Evolutionary conservation across 2,888 invertebrate genomes (phyloP), one percentile per base, ranked within the genome.

Genomic region (Sphaeridia pumilis): DNA sequence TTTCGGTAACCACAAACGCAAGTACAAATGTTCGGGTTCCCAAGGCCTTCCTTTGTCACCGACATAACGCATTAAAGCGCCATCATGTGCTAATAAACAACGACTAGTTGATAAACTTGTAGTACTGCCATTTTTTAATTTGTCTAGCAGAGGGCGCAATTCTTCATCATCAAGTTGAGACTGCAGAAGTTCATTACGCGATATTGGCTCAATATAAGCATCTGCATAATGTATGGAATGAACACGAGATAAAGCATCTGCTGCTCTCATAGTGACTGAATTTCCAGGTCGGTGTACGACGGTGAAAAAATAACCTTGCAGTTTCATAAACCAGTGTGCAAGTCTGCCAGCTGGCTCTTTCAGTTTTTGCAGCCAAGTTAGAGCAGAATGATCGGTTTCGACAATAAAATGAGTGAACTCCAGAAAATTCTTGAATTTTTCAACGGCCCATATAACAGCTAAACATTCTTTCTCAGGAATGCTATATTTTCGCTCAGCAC

Each of bases 381-480:
- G 62, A 0, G 73, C 70, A 53, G 71, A 69, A 51, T 74, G 74
- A 54, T 75, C 75, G 0, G 71, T 72, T 3, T 67, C 56, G 0
- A 74, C 61, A 1, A 58, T 58, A 21, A 72, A 69, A 0, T 59
- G 45, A 4, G 65, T 34, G 1, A 69, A 68, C 47, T 71, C 70
- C 0, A 74, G 58, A 54, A 70, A 74, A 0, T 67, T 68, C 22
- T 70, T 54, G 53, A 71, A 73, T 54, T 71, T 71, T 14, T 66
- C 47, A 0, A 71, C 57, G 3, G 69, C 69, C 64, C 64, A 71
- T 4, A 71, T 62, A 1, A 69, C 64, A 1, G 65, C 67, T 12
- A 69, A 24, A 0, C 66, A 67, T 61, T 74, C 74, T 14, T 69
- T 62, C 52, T 74, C 72, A 0, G 70, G 71, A 0, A 70, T 69